Evolutionary conservation across 2,113 vertebrate species (phyloP).

Genomic region (Tachysurus vachellii): DNA sequence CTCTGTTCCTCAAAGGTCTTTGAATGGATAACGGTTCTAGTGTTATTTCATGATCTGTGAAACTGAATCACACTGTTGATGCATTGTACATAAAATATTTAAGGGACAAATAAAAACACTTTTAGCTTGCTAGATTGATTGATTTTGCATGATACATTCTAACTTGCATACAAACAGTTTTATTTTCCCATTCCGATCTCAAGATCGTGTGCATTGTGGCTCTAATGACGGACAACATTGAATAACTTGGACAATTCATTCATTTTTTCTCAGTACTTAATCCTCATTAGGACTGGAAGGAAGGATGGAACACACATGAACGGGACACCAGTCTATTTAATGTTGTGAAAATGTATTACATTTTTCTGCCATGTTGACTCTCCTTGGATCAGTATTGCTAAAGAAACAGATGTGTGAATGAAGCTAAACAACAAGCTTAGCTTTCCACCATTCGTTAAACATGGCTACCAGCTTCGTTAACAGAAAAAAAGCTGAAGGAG

Average conservation of each 20-base stretch:
- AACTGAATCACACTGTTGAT: not conserved
- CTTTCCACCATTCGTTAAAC: not conserved
- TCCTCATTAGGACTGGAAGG: too few relatives aligned
- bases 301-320: not conserved
- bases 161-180: not conserved
- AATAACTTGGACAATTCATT: not conserved
- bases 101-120: not conserved
- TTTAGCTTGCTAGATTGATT: not conserved
- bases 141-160: not conserved
- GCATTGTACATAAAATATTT: not conserved
- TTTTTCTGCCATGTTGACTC: not conserved
- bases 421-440: not conserved
- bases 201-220: not conserved
- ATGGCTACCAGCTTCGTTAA: not conserved
- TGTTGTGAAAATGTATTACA: not conserved
- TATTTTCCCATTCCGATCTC: not conserved
- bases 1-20: not conserved
- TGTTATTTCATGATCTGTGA: not conserved
- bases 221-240: not conserved
- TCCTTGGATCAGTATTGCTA: not conserved
- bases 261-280: not conserved
- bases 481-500: not conserved
- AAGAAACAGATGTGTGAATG: not conserved
- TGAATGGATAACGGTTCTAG: not conserved
- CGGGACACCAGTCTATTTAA: not conserved